Base-by-base conservation (phyloP, 2,113 vertebrate species). In the Irena cyanogastra region DNA sequence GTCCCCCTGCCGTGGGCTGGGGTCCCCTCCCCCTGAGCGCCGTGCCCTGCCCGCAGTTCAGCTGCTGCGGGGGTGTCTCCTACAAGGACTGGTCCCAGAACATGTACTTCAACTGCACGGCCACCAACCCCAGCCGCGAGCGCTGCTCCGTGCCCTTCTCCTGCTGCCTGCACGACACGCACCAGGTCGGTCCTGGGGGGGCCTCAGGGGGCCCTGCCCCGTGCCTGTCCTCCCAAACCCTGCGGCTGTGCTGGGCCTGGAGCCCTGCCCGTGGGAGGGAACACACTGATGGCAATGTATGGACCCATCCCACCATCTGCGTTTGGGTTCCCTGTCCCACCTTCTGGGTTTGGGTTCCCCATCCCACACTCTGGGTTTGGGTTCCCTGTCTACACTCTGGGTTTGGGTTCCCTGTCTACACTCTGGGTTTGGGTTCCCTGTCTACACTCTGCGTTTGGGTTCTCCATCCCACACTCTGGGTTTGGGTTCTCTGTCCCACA, bases 61-160 rank as follows among this genome's bases (percentile, higher is more conserved):
- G 91, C 74, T 93, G 91, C 74, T 93, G 91, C 0, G 91, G 91
- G 42, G 91, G 85, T 0, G 33, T 89, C 42, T 93, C 91, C 85
- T 93, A 93, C 80, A 89, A 89, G 74, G 91, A 93, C 66, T 93
- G 91, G 91, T 89, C 91, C 42, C 91, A 84, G 61, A 93, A 93
- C 68, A 69, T 93, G 47, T 89, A 93, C 60, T 93, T 93, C 91
- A 93, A 89, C 80, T 93, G 91, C 86, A 84, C 66, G 3, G 37
- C 24, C 61, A 4, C 61, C 86, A 93, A 89, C 86, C 91, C 91
- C 61, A 93, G 91, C 80, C 80, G 13, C 2, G 91, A 93, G 68
- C 80, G 91, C 35, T 93, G 91, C 86, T 44, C 91, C 2, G 86
- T 93, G 26, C 91, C 91, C 61, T 89, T 93, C 80, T 93, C 91